phyloP scores from a whole-genome alignment of 2,888 invertebrate genomes.

The Phortica magna region DNA sequence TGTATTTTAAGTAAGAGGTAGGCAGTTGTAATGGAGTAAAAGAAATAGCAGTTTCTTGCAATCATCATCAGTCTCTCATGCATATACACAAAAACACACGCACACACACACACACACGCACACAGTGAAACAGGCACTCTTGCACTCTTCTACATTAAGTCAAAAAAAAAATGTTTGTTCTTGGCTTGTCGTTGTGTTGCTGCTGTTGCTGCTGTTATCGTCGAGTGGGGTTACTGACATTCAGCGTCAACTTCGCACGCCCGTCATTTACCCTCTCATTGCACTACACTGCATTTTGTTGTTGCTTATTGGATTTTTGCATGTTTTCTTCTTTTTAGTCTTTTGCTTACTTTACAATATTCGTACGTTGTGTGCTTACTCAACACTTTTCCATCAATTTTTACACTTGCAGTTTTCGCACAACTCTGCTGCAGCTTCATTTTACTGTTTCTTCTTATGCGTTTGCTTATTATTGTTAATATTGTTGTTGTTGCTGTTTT shows the following conservation, averaged over 20 bases:
- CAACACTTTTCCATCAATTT: constrained; percentile 24
- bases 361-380: neutral
- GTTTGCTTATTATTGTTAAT: neutral
- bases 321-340: neutral
- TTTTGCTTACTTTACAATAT: constrained; percentile 17
- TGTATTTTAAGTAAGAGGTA: neutral
- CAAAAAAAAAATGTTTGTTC: too few species aligned
- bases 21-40: neutral
- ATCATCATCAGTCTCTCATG: constrained; percentile 7
- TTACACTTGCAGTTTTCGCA: constrained; percentile 21
- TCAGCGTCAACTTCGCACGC: constrained; percentile 50
- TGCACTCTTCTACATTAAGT: neutral
- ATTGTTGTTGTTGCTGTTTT: neutral
- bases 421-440: neutral
- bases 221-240: constrained; percentile 72
- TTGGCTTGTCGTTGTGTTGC: neutral
- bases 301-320: constrained; percentile 10
- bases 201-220: constrained; percentile 48
- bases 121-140: neutral
- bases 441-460: neutral
- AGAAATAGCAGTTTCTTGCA: neutral
- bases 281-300: neutral
- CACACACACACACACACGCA: constrained; percentile 12
- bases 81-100: constrained; percentile 22
- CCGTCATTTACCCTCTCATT: neutral